Evolutionary conservation across 1,140 invertebrate species (phyloP), one percentile per base, ranked within the genome.

Genomic region (Bradynema listronoti): DNA sequence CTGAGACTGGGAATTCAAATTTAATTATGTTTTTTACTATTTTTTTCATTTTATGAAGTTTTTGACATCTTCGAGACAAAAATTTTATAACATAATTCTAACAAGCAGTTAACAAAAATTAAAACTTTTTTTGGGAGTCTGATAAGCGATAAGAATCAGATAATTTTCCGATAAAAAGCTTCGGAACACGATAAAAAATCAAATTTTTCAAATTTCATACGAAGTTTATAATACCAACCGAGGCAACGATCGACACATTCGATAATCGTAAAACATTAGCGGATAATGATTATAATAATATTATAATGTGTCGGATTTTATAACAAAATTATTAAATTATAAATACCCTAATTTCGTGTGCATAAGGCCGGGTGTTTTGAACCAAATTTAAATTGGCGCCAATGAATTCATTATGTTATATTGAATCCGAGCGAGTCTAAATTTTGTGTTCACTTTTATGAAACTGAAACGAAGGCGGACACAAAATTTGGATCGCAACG

Each of bases 201-300:
- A 49, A 49, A 25, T 16, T 25, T 16, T 19, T n/a, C 19, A 49
- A 16, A 25, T n/a, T 49, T 49, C 29, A 49, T 19, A 2, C n/a
- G n/a, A 11, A 19, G 19, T 11, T 19, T 11, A 39, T 9, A 50
- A n/a, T 5, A 29, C 47, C 27, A 47, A 50, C 47, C 47, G 47
- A 50, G 47, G 47, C 47, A 50, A 50, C 29, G 47, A 19, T 32
- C 34, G 29, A 32, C 47, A 50, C 47, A 50, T 50, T 50, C 47
- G 29, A 25, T 25, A n/a, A 5, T 50, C 47, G 19, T 50, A 50
- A 32, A 50, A 50, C 47, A 50, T 47, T 29, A 47, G 29, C 19
- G 19, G 22, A 22, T 29, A 22, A 7, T 22, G 19, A 24, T 7
- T 47, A 9, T 29, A 47, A 43, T 19, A 22, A 9, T 9, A 19